Evolutionary conservation across 2,888 invertebrate genomes (phyloP), one percentile per base, ranked within the genome.

Genomic region (Trichogramma evanescens): DNA sequence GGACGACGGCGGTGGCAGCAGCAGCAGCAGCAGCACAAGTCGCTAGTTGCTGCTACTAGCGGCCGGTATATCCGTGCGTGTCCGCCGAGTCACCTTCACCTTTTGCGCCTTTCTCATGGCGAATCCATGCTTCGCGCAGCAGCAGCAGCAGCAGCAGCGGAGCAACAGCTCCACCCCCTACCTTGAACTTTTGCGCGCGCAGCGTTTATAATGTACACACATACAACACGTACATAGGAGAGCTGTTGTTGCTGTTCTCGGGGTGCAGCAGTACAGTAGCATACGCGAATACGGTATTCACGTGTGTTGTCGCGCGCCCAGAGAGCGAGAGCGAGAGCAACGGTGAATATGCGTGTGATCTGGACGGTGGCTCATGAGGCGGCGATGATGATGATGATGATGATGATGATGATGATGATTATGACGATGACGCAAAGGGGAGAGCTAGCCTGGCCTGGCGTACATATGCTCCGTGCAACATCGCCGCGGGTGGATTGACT

Each of bases 71-170:
- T 26, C 10, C 26, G 42, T 2, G 4, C 41, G 10, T 10, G 9
- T 40, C 38, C 48, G 51, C 50, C 45, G 54, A 56, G 58, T 63
- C 63, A 63, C 63, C 63, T 63, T 63, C 63, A 63, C 63, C 63
- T 63, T 60, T 63, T 58, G 60, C 58, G 51, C 59, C 52, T 50
- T 40, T 9, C 4, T 26, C 13, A 7, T 8, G 13, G 44, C 54
- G 9, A 44, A 50, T 58, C 38, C 50, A n/a, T 6, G 43, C 58
- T 42, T 45, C 50, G 13, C 26, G 7, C 54, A n/a, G 48, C n/a
- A 26, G 26, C 13, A 13, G 13, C 13, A 13, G 13, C 26, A 26
- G 4, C 26, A 48, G 48, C 48, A 10, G 5, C 48, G 10, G 48
- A 46, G 48, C 26, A 26, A 48, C 48, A 13, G 6, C 42, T 42